Base-by-base conservation (phyloP, 2,797 vertebrate species). In the Schizopygopsis malacanthus region DNA sequence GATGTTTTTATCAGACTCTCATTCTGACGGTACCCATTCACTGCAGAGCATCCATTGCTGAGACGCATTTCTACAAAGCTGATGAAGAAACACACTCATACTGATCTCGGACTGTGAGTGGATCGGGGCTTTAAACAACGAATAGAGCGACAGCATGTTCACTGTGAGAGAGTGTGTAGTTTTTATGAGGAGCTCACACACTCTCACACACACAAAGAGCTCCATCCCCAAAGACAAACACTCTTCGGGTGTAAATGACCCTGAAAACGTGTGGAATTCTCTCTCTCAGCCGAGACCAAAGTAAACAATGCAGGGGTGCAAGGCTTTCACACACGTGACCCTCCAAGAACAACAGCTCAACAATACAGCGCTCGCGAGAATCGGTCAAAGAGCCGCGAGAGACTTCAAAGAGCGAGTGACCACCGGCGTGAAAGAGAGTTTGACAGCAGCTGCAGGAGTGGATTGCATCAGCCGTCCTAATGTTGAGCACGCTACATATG, bases 151-250 rank as follows among this genome's bases (percentile, higher is more conserved):
- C 22, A 25, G 59, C 59, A 25, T 25, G n/a, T 28, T 63, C n/a
- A 63, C 61, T 63, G 61, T 28, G 61, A 63, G 59, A 61, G 56
- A 12, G 89, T 92, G 87, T 81, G 69, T 83, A 84, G 89, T 80
- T 92, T 93, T 93, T 92, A 93, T 91, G 92, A 93, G 92, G 89
- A 91, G 89, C 72, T 65, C 28, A 37, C 28, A 70, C 33, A 70
- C 69, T 6, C 59, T 6, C 63, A 8, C 65, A 67, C 65, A 84
- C 89, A 92, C 89, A 92, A 92, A 89, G 65, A 72, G 83, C 88
- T 88, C 87, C 90, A 75, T 88, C 87, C 85, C 87, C 75, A 90
- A 92, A 93, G 89, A 92, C 92, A 93, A 93, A 94, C 91, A 91
- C 84, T 91, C 83, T 92, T 89, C 75, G 76, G 88, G 87, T 81